These are phyloP conservation scores for Kuschelorhynchus macadamiae DNA, from an alignment of 2,888 invertebrate genomes.

Conservation along the genomic window DNA sequence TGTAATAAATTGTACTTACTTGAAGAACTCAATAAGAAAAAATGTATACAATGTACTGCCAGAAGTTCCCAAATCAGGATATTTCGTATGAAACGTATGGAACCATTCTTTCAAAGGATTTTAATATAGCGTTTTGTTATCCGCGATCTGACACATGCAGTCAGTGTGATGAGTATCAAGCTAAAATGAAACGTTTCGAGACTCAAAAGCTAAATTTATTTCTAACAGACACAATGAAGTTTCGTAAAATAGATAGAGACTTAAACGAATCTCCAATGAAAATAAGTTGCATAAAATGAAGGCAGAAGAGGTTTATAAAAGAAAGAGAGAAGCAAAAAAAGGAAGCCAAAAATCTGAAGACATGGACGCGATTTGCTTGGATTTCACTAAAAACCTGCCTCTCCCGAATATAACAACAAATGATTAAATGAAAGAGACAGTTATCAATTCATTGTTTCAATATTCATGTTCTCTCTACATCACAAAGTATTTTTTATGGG, in stretches of 20 bases:
- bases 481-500: constrained; percentile 23
- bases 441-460: constrained; percentile 12
- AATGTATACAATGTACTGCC: constrained; percentile 13
- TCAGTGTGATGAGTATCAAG: constrained; percentile 8
- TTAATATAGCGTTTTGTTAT: no score
- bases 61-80: constrained; percentile 10
- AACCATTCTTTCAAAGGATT: neutral
- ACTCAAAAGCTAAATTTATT: neutral
- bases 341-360: neutral
- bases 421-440: constrained; percentile 11
- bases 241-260: no score
- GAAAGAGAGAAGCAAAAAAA: constrained; percentile 1
- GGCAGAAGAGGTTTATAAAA: constrained; percentile 4
- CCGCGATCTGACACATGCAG: constrained; percentile 1
- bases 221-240: neutral
- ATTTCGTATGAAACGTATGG: constrained; percentile 21
- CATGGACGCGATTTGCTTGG: constrained; percentile 7
- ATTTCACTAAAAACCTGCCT: constrained; percentile 19
- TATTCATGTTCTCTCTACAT: no score
- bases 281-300: constrained; percentile 4
- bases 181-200: constrained; percentile 9
- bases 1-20: constrained; percentile 36
- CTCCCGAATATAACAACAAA: constrained; percentile 22
- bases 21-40: constrained; percentile 43
- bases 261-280: no score